Percentiles rank a stretch among this genome's conserved stretches.
Evolutionary conservation across 2,888 invertebrate genomes (phyloP).

Genomic region (Zygothrica quintamaculata): DNA sequence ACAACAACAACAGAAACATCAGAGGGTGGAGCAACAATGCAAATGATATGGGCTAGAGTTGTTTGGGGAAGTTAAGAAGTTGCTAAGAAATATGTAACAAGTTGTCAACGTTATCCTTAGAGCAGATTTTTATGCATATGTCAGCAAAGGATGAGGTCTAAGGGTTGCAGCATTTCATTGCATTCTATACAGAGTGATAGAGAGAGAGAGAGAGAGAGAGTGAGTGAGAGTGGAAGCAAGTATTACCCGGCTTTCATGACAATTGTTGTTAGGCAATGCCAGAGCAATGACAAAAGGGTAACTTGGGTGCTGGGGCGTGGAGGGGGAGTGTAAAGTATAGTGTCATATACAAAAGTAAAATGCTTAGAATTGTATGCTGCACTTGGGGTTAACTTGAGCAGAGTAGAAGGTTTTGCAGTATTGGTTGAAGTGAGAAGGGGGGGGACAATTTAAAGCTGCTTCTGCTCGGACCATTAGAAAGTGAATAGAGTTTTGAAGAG

Average conservation of each 20-base stretch:
- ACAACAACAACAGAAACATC: constrained; percentile 18
- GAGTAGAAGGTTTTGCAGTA: too few relatives aligned
- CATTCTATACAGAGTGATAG: constrained; percentile 41
- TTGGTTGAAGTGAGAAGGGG: too few relatives aligned
- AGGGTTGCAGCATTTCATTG: constrained; percentile 50
- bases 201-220: too few relatives aligned
- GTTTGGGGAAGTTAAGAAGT: constrained; percentile 32
- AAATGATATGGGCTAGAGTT: constrained; percentile 30
- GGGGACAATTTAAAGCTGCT: constrained; percentile 43
- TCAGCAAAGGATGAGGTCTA: constrained; percentile 24
- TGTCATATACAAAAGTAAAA: constrained; percentile 18
- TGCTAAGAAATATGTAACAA: constrained; percentile 64
- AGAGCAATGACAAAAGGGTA: neutral
- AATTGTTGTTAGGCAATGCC: constrained; percentile 47
- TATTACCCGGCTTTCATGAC: constrained; percentile 57
- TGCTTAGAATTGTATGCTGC: constrained; percentile 32
- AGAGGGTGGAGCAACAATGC: too few relatives aligned
- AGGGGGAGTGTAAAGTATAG: constrained; percentile 4
- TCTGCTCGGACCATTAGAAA: constrained; percentile 58
- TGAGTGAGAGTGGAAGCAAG: too few relatives aligned
- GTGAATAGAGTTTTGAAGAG: constrained; percentile 45
- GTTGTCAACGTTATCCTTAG: constrained; percentile 56
- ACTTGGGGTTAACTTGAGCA: constrained; percentile 24
- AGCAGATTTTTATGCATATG: constrained; percentile 54
- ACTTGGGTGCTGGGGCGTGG: neutral